Evolutionary conservation across 1,140 invertebrate species (phyloP), one percentile per base, ranked within the genome.

Genomic region (Aphidius gifuensis): DNA sequence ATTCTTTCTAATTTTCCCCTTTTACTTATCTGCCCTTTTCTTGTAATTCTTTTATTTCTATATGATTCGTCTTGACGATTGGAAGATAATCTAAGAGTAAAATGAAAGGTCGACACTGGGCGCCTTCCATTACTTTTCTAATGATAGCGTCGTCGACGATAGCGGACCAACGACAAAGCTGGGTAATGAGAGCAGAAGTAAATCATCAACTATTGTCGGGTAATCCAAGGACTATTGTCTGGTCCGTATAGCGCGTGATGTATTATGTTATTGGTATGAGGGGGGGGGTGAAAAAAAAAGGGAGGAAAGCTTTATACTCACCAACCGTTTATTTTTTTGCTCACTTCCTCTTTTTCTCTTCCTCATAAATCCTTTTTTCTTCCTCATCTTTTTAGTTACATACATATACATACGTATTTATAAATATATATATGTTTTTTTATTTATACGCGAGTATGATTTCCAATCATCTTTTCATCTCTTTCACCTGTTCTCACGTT

Each of bases 161-260:
- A 73, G 60, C 68, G 66, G 67, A 60, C 56, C 65, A 42, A 69
- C 70, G 70, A 77, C 74, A 76, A 77, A 71, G 72, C 70, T 69
- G 68, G 73, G 72, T 76, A 77, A 77, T 76, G 74, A 77, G 74
- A 76, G 72, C 68, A 74, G 68, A 72, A 75, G 73, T 77, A 75
- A 78, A 78, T 78, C 75, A 78, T 77, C 72, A 74, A 46, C 71
- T 69, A 78, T 78, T 78, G 76, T 78, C 71, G 71, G 71, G 71
- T 75, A 77, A 77, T 77, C 74, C 62, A 53, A 62, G 66, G 68
- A 43, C 67, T 75, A 78, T 78, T 78, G 76, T 78, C 71, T 76
- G 74, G 53, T 53, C 38, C 53, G 16, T 61, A 68, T 60, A 66
- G 69, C 68, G 72, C 70, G 71, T 72, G 67, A 71, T 75, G 73